Conservation (phyloP, 1,140 invertebrate species). For the Atta colombica region DNA sequence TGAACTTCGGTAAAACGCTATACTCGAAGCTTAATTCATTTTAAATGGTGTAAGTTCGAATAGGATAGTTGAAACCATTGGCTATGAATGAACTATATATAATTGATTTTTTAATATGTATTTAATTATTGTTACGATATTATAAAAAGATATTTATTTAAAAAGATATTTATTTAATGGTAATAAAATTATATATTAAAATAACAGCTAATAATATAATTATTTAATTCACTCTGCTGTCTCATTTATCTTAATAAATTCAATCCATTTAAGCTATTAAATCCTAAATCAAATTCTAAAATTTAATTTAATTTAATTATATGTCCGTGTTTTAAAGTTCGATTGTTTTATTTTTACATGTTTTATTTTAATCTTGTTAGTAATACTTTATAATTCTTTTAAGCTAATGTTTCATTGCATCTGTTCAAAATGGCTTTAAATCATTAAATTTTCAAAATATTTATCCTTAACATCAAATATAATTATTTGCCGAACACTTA, state of each 20-base stretch:
- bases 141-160: not conserved
- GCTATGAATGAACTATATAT: not conserved
- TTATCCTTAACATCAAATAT: constrained; percentile 2
- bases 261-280: not conserved
- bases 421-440: not conserved
- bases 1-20: constrained; percentile 33
- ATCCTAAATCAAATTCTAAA: constrained; percentile 4
- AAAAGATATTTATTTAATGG: not conserved
- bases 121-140: not conserved
- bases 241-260: not conserved
- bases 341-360: not conserved
- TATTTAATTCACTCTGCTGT: not conserved
- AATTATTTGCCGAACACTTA: constrained; percentile 39
- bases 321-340: not conserved
- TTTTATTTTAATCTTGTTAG: not conserved
- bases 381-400: not conserved
- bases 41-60: constrained; percentile 18
- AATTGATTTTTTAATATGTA: not conserved
- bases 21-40: constrained; percentile 28
- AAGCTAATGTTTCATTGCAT: not conserved
- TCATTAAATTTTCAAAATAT: constrained; percentile 20
- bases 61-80: constrained; percentile 3
- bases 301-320: not conserved
- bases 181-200: not conserved
- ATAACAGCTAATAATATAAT: constrained; percentile 16